These are phyloP conservation scores for Arge pagana DNA, from an alignment of 2,888 invertebrate species.

Conservation along the genomic window DNA sequence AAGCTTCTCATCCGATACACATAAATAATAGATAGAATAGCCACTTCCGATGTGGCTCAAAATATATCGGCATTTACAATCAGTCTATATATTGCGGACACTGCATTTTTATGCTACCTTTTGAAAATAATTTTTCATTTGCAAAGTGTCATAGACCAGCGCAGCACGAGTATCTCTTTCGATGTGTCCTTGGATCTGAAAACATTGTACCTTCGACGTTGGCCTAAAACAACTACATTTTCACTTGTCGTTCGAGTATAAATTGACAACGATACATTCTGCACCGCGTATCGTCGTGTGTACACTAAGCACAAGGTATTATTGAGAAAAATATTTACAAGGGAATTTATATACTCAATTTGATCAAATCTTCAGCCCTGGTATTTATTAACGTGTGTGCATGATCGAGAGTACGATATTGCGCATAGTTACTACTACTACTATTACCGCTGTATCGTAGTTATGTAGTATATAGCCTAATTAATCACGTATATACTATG, in stretches of 20 bases:
- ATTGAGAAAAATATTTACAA: no score
- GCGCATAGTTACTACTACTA: conserved; percentile 40
- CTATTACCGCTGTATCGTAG: conserved; percentile 40
- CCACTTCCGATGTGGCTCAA: conserved; percentile 44
- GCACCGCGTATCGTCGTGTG: conserved; percentile 1
- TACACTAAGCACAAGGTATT: conserved; percentile 8
- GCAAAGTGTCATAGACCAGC: conserved; percentile 3
- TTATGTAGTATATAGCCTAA: conserved; percentile 31
- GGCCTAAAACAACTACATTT: neutral
- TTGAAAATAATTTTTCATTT: conserved; percentile 6
- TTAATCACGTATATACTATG: conserved; percentile 8
- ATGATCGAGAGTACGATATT: conserved; percentile 36
- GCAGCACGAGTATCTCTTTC: no score
- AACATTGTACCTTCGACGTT: no score
- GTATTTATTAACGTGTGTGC: conserved; percentile 37
- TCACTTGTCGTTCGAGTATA: conserved; percentile 8
- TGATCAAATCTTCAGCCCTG: conserved; percentile 20
- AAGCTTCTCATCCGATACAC: conserved; percentile 6
- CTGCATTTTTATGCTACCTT: conserved; percentile 9
- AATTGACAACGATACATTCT: conserved; percentile 10
- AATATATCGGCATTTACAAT: conserved; percentile 41
- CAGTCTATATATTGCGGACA: no score
- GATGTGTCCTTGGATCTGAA: no score
- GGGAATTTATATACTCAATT: no score
- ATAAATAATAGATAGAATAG: conserved; percentile 30